Percentiles rank a stretch among this genome's conserved stretches.
phyloP scores from a whole-genome alignment of 1,140 invertebrate genomes.

The Pseudobourletiella spinata region DNA sequence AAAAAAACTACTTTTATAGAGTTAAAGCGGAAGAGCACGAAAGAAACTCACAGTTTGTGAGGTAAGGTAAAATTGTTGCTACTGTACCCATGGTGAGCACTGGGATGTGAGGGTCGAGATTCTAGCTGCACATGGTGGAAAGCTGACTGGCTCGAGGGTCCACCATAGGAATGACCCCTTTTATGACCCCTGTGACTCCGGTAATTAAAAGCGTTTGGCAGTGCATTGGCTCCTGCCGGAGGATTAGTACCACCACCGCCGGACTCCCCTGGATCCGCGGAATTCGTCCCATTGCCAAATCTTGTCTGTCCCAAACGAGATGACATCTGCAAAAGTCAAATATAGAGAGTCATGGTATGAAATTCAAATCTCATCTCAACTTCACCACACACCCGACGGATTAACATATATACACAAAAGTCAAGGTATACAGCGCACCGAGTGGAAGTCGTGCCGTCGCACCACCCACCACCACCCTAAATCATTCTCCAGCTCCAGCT shows the following conservation, averaged over 20 bases:
- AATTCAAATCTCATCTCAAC: background rate
- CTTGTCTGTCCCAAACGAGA: background rate
- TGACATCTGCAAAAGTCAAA: background rate
- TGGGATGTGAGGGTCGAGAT: constrained; percentile 33
- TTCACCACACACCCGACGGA: too few species aligned
- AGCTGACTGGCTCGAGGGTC: constrained; percentile 19
- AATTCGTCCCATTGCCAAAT: background rate
- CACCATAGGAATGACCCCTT: constrained; percentile 35
- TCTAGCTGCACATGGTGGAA: constrained; percentile 31
- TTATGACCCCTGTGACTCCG: constrained; percentile 28
- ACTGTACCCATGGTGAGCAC: constrained; percentile 27
- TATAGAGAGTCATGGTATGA: background rate
- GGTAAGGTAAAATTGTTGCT: background rate
- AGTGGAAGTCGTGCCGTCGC: too few species aligned
- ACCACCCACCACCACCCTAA: too few species aligned
- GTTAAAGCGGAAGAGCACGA: background rate
- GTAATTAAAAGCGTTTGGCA: background rate
- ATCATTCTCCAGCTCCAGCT: too few species aligned
- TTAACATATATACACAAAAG: background rate
- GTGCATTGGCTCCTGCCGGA: background rate
- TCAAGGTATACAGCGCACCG: too few species aligned
- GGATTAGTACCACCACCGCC: background rate
- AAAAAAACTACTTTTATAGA: background rate
- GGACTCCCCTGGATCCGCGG: background rate
- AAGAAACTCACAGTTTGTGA: too few species aligned